These are phyloP conservation scores for Hecatera dysodea DNA, from an alignment of 2,888 invertebrate species.

Conservation along the genomic window DNA sequence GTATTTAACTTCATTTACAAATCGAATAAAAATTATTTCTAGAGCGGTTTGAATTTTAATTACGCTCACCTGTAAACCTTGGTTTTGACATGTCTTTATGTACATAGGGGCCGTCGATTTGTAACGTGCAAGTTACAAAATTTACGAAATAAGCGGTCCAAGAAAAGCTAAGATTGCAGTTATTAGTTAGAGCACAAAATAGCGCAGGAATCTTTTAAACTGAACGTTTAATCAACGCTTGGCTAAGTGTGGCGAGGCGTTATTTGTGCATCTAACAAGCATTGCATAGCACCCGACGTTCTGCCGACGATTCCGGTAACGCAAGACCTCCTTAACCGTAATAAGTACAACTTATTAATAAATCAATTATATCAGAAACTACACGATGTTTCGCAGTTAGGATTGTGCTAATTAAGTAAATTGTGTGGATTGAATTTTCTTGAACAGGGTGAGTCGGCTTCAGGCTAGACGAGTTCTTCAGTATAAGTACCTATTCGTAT, in stretches of 20 bases:
- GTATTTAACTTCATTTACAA: no score
- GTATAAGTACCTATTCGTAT: neutral
- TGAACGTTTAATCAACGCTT: conserved; percentile 37
- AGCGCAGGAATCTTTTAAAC: conserved; percentile 18
- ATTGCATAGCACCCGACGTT: conserved; percentile 51
- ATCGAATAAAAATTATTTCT: no score
- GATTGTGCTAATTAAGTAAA: conserved; percentile 41
- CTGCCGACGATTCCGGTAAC: conserved; percentile 53
- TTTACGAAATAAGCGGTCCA: neutral
- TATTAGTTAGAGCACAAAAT: conserved; percentile 7
- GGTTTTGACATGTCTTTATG: no score
- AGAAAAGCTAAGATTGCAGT: neutral
- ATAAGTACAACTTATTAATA: conserved; percentile 44
- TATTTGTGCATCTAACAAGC: conserved; percentile 52
- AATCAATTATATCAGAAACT: conserved; percentile 52
- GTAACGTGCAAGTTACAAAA: neutral
- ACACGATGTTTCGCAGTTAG: conserved; percentile 40
- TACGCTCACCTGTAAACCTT: no score
- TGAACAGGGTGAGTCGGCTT: conserved; percentile 12
- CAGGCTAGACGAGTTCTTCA: neutral
- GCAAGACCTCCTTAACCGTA: conserved; percentile 50
- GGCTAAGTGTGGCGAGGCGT: conserved; percentile 34
- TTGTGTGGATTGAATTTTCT: conserved; percentile 21
- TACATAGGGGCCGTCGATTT: no score
- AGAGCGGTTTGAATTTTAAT: no score